phyloP scores from a whole-genome alignment of 64 coral and sea anemone species.

The Porites lutea region DNA sequence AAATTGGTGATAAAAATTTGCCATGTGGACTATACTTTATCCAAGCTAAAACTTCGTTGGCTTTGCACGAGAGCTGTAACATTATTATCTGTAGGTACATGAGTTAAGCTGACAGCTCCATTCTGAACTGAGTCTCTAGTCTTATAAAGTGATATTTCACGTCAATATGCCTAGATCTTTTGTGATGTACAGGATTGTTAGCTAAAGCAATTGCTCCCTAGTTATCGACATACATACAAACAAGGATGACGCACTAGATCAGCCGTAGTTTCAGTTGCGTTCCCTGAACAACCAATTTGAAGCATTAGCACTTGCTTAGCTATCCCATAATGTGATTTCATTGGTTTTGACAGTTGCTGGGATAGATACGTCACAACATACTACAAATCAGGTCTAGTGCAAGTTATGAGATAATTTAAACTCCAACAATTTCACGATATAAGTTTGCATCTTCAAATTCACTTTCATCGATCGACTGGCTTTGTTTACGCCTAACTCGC shows the following conservation, averaged over 20 bases:
- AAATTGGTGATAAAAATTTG: too few relatives aligned
- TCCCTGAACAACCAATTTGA: slow-evolving; percentile 26
- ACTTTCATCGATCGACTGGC: neutral
- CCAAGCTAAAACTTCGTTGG: too few relatives aligned
- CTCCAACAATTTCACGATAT: slow-evolving; percentile 37
- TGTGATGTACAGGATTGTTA: slow-evolving; percentile 49
- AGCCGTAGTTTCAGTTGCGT: neutral
- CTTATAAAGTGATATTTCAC: slow-evolving; percentile 30
- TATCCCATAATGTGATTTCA: neutral
- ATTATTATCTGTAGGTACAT: slow-evolving; percentile 26
- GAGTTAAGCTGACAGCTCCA: slow-evolving; percentile 5
- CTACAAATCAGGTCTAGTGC: slow-evolving; percentile 57
- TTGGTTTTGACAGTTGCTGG: slow-evolving; percentile 1
- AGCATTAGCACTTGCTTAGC: slow-evolving; percentile 56
- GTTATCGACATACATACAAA: slow-evolving; percentile 33
- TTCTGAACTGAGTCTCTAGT: neutral
- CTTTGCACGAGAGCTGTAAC: neutral
- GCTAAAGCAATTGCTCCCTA: slow-evolving; percentile 38
- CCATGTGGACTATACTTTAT: too few relatives aligned
- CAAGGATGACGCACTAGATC: neutral
- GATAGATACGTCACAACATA: slow-evolving; percentile 55
- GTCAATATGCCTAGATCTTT: slow-evolving; percentile 33
- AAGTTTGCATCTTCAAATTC: slow-evolving; percentile 21
- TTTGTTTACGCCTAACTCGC: slow-evolving; percentile 43
- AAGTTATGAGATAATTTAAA: slow-evolving; percentile 50